Evolutionary conservation across 2,113 vertebrate species (phyloP).

Genomic region (Elaphurus davidianus): DNA sequence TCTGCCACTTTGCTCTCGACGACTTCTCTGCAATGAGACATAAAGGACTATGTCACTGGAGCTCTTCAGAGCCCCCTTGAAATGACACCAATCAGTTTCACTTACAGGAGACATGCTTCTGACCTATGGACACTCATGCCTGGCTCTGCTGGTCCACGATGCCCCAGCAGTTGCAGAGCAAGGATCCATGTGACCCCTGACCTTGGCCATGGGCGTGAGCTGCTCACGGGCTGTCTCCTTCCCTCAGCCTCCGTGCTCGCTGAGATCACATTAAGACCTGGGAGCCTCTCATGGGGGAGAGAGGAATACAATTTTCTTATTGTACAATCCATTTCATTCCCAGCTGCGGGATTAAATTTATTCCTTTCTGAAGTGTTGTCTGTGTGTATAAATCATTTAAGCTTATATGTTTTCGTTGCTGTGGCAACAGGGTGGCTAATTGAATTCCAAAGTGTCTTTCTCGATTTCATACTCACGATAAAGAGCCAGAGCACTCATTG

Average conservation of each 20-base stretch:
- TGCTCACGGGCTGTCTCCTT: background rate
- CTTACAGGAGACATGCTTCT: background rate
- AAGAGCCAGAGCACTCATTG: constrained; percentile 70
- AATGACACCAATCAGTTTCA: background rate
- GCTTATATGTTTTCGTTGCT: constrained; percentile 83
- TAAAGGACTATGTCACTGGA: fast-evolving
- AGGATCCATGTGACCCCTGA: background rate
- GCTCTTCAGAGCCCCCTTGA: background rate
- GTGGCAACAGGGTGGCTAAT: constrained; percentile 84
- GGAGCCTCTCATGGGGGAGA: constrained; percentile 67
- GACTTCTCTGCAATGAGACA: background rate
- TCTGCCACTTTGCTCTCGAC: background rate
- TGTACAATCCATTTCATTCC: constrained; percentile 82
- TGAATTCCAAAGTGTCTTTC: constrained; percentile 83
- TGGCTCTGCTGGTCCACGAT: background rate
- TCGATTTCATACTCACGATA: constrained; percentile 77
- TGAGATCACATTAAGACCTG: constrained; percentile 74
- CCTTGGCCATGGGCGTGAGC: fast-evolving
- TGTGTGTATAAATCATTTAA: constrained; percentile 83
- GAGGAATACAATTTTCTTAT: constrained; percentile 79
- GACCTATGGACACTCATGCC: background rate
- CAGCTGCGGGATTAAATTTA: constrained; percentile 82
- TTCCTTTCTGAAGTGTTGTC: constrained; percentile 82
- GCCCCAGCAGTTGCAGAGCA: background rate
- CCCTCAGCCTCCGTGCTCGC: constrained; percentile 66